Evolutionary conservation across 2,888 invertebrate genomes (phyloP).

Genomic region (Cantharis flavilabris): DNA sequence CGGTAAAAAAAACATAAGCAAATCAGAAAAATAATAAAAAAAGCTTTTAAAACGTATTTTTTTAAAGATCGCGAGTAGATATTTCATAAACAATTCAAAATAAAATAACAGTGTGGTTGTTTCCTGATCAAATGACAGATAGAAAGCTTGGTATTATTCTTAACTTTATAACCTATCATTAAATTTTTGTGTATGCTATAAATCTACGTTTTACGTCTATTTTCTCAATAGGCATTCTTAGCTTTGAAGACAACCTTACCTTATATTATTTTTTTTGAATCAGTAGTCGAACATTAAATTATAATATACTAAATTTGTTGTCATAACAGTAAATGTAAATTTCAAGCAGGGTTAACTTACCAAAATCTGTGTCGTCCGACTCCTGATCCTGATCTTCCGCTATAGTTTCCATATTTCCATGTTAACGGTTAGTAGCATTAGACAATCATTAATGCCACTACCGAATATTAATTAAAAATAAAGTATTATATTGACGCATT

Average conservation of each 20-base stretch:
- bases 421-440: conserved; percentile 32
- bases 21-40: neutral
- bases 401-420: conserved; percentile 66
- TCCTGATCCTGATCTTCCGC: conserved; percentile 71
- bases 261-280: neutral
- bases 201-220: neutral
- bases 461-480: conserved; percentile 32
- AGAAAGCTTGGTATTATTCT: neutral
- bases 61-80: neutral
- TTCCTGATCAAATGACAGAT: neutral
- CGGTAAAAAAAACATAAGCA: too few relatives aligned
- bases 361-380: conserved; percentile 66
- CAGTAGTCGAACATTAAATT: neutral
- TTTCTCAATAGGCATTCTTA: neutral
- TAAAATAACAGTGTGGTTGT: neutral
- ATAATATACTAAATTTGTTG: neutral
- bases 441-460: conserved; percentile 41
- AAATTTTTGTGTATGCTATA: neutral
- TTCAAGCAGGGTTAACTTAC: conserved; percentile 55
- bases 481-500: conserved; percentile 1
- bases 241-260: neutral
- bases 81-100: neutral
- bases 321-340: neutral
- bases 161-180: neutral
- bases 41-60: neutral